A percentile compares a stretch with the other conserved stretches of the same genome.
These are phyloP conservation scores for Microcebus ravelobensis DNA, from an alignment of 2,113 vertebrate species.

Conservation along the genomic window DNA sequence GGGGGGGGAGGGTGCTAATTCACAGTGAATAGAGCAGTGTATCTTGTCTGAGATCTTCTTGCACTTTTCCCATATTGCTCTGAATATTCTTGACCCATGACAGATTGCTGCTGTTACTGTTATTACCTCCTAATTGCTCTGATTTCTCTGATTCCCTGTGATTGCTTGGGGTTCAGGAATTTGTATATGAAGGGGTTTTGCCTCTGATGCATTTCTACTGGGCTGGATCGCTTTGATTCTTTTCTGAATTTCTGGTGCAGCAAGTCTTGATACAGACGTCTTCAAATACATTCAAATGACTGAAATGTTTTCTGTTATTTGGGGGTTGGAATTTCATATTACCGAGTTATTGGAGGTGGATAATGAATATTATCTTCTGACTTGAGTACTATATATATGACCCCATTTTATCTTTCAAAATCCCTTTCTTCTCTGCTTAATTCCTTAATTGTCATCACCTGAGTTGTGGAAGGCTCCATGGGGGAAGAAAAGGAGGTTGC, in stretches of 20 bases:
- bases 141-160: background rate
- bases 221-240: background rate
- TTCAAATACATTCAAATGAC: background rate
- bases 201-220: background rate
- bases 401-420: background rate
- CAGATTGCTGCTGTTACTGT: background rate
- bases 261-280: background rate
- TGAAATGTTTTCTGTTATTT: background rate
- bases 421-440: background rate
- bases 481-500: rapidly evolving
- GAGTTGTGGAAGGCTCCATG: background rate
- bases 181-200: background rate
- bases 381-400: background rate
- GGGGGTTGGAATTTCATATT: background rate
- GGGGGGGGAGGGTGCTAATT: background rate
- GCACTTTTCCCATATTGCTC: background rate
- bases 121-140: background rate
- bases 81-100: background rate
- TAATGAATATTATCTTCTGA: background rate
- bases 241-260: background rate
- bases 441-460: background rate
- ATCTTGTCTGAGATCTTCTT: background rate
- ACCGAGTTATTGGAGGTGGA: rapidly evolving
- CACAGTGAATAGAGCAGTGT: background rate
- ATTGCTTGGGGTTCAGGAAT: background rate